Base-by-base conservation (phyloP, 2,113 vertebrate genomes). In the Coryphaenoides rupestris region DNA sequence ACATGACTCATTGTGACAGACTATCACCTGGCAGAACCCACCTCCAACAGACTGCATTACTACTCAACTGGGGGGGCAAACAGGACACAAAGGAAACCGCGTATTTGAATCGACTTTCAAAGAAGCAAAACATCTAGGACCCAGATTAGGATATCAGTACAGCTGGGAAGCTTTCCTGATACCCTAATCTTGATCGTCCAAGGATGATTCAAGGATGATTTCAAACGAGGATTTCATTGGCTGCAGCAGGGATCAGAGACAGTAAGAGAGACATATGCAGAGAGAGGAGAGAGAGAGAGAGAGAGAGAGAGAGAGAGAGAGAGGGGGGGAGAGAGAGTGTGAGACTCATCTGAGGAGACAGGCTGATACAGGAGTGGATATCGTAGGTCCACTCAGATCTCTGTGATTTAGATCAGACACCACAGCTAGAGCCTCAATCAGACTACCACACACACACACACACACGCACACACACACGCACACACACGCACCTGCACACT, bases 341-440 rank as follows among this genome's bases (percentile, higher is more conserved):
- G 69, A 17, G 47, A 50, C 33, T 40, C 33, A 40, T 40, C 33
- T 2, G 12, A 9, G 28, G 28, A 52, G 57, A 28, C 26, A 24
- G 40, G 52, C 26, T 26, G 81, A 76, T 60, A 54, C 61, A 63
- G 23, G 62, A 72, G 62, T 80, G 71, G 68, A 71, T 75, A 77
- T 84, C 76, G 69, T 67, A 77, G 79, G 70, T 80, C 69, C 72
- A 74, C 80, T 78, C 78, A 78, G 75, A 76, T 74, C 68, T 76
- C 65, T 77, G 58, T 79, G 80, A 87, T 84, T 81, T 79, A 78
- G 72, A 87, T 81, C 82, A 78, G 62, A 72, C 65, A 45, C 69
- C 58, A 60, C 54, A 63, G 66, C 61, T 64, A 70, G 65, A 69
- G 50, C 62, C 68, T 72, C 64, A 75, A 65, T 70, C 78, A 69